Base-by-base conservation (phyloP, 2,888 invertebrate species). In the Thereva nobilitata region DNA sequence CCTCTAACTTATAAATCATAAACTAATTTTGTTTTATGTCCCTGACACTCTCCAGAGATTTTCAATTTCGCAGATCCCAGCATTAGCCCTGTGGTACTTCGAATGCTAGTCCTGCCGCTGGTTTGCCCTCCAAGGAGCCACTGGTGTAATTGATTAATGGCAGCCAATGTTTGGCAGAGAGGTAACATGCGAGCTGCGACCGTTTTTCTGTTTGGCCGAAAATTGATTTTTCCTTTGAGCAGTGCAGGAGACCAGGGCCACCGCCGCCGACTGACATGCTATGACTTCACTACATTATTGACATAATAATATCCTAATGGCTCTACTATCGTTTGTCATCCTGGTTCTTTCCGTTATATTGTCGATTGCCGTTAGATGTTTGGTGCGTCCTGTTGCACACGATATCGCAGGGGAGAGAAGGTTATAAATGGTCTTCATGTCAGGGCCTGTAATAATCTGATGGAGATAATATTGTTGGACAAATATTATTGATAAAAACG, bases 21-120 rank as follows among this genome's bases (percentile, higher is more conserved):
- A 72, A 71, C 72, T 73, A 72, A 72, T 73, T 73, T 73, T 72
- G 70, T 72, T 73, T 73, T 72, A 72, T 73, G 73, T 71, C 72
- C 71, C 67, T 73, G 73, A 73, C 73, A 68, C 69, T 68, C 72
- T 70, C 70, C 70, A 70, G 72, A 72, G 73, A 71, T 70, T 71
- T 70, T 68, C 71, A 70, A 70, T 70, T 68, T 68, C 59, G 56
- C 52, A 47, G 47, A 55, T 54, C 45, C 45, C 12, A 55, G 54
- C 42, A n/a, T 9, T 10, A 23, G 40, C 50, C 40, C 41, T 50
- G 41, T 42, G 50, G 12, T 23, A 49, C 10, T 41, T 50, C 45
- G 49, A 61, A 61, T 61, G 61, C 61, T 50, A 40, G 49, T 50
- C 40, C 49, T 34, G 38, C 44, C 37, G n/a, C 52, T 10, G 5